Conservation (phyloP, 2,888 invertebrate genomes). For the Chrysotoxum bicinctum region DNA sequence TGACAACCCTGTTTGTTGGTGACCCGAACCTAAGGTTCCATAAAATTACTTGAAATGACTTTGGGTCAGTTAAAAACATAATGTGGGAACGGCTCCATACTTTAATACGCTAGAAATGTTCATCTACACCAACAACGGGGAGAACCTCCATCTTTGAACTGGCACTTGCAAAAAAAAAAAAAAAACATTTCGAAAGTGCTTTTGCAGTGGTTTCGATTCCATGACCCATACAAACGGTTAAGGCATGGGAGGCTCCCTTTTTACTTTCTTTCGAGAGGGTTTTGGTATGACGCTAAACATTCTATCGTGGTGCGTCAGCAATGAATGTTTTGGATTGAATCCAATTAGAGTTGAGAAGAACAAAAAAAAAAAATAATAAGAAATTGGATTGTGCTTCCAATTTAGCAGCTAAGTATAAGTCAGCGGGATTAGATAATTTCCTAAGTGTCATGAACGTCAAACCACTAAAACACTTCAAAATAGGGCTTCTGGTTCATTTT, state of each 20-base stretch:
- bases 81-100: not conserved
- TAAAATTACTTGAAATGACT: not conserved
- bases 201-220: not conserved
- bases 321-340: slow-evolving; percentile 22
- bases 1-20: slow-evolving; percentile 1
- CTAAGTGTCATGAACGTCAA: not conserved
- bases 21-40: not conserved
- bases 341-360: slow-evolving; percentile 19
- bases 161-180: not conserved
- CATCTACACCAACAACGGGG: not conserved
- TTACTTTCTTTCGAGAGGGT: not conserved
- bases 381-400: slow-evolving; percentile 10
- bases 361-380: not conserved
- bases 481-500: not conserved
- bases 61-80: not conserved
- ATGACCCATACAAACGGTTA: not conserved
- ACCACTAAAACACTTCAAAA: not conserved
- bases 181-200: not conserved
- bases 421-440: slow-evolving; percentile 8
- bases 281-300: slow-evolving; percentile 2
- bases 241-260: not conserved
- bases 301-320: not conserved
- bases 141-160: not conserved
- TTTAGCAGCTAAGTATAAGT: slow-evolving; percentile 8
- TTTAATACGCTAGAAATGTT: not conserved